phyloP scores from a whole-genome alignment of 2,113 vertebrate genomes.

The Empidonax alnorum region DNA sequence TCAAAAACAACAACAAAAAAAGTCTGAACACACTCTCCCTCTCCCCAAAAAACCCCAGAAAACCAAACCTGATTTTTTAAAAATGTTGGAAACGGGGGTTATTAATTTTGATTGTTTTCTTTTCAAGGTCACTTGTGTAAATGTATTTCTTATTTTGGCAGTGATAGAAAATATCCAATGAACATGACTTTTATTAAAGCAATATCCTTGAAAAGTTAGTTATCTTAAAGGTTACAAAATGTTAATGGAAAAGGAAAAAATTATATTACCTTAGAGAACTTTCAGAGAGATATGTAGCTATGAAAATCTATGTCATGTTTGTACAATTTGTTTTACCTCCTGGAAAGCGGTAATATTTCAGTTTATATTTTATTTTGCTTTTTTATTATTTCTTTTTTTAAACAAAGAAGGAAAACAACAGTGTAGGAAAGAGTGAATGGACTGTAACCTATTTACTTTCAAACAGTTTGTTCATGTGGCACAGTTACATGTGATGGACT shows the following conservation, averaged over 20 bases:
- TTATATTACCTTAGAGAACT: not conserved
- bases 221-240: constrained; percentile 21
- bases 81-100: not conserved
- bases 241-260: constrained; percentile 17
- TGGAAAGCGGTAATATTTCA: not conserved
- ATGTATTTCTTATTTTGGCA: not conserved
- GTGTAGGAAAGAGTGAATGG: not conserved
- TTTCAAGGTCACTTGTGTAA: not conserved
- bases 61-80: not conserved
- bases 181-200: not conserved
- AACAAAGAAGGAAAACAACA: not conserved
- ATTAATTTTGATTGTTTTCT: not conserved
- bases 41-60: accelerated
- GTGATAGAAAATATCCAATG: not conserved
- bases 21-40: accelerated
- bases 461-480: not conserved
- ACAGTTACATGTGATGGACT: not conserved
- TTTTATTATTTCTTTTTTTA: not conserved
- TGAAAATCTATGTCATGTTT: not conserved
- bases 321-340: not conserved
- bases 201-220: constrained; percentile 22
- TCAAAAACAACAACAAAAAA: not conserved
- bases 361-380: not conserved
- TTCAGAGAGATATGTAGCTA: not conserved
- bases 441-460: not conserved